Base-by-base conservation (phyloP, 2,888 invertebrate genomes). In the Crocallis elinguaria region DNA sequence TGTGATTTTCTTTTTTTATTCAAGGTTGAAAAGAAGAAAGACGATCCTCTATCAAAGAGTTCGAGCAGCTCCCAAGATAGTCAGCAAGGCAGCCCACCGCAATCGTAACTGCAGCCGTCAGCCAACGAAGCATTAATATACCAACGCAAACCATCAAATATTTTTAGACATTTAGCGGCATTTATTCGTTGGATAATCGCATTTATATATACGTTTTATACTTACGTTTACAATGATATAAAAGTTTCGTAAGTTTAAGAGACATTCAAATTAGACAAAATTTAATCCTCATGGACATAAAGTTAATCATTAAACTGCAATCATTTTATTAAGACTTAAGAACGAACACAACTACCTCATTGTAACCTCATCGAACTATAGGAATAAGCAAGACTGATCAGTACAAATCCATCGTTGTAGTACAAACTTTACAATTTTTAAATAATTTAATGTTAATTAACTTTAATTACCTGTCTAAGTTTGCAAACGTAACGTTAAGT, bases 331-430 rank as follows among this genome's bases (percentile, higher is more conserved):
- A 56, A 49, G 42, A 56, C 44, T 50, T 57, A 60, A 52, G 36
- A 38, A 49, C 23, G 59, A 60, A 60, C 50, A 50, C 19, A 69
- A 67, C 71, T 87, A 88, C 87, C 87, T 88, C 86, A 82, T 71
- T 71, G 63, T 69, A 67, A 67, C 76, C 77, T 69, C 67, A 71
- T 63, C 66, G 72, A 71, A 72, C 66, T 71, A 71, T 63, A 75
- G 77, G 66, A 72, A 76, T 81, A 73, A 68, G 78, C 75, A 89
- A 90, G 90, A 90, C 89, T 90, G 90, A 90, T 80, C 77, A 78
- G 84, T 88, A 88, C 86, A 86, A 88, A 87, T 83, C 79, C 84
- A 78, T 82, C 71, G 60, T 73, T 65, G 38, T 81, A 85, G 83
- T 85, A 83, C 83, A 83, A 77, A 75, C 69, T 81, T 73, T 79